Evolutionary conservation across 2,797 vertebrate genomes (phyloP).

Genomic region (Falco concolor): DNA sequence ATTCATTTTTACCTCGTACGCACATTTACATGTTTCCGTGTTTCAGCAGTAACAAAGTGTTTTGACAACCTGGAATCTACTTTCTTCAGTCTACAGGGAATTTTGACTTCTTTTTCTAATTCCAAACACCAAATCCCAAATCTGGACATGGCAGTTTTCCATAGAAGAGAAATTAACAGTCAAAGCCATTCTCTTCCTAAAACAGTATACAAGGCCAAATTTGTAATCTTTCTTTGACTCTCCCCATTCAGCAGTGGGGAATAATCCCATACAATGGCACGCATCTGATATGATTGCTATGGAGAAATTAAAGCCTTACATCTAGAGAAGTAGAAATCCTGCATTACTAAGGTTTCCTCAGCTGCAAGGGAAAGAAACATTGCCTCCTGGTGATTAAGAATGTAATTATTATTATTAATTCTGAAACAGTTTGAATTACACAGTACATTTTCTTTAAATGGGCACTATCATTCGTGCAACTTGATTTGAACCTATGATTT

Average conservation of each 20-base stretch:
- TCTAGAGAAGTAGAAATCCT: background rate
- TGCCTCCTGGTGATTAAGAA: slow-evolving; percentile 56
- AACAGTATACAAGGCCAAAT: background rate
- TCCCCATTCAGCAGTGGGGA: background rate
- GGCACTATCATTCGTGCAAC: background rate
- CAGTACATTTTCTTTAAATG: slow-evolving; percentile 13
- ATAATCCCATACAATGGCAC: background rate
- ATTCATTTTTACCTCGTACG: background rate
- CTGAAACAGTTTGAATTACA: slow-evolving; percentile 1
- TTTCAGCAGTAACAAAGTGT: background rate
- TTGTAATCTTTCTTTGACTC: background rate
- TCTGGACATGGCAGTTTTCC: background rate
- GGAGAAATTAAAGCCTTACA: background rate
- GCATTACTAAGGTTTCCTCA: background rate
- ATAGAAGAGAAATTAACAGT: background rate
- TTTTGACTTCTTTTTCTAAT: background rate
- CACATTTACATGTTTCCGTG: background rate
- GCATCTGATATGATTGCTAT: background rate
- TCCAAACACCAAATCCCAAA: background rate
- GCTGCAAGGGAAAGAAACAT: slow-evolving; percentile 31
- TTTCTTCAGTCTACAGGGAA: background rate
- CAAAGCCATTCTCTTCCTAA: background rate
- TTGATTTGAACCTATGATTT: slow-evolving; percentile 17
- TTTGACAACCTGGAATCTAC: background rate
- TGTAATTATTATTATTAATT: slow-evolving; percentile 44